These are phyloP conservation scores for Clanis bilineata DNA, from an alignment of 2,888 invertebrate species.

Conservation along the genomic window DNA sequence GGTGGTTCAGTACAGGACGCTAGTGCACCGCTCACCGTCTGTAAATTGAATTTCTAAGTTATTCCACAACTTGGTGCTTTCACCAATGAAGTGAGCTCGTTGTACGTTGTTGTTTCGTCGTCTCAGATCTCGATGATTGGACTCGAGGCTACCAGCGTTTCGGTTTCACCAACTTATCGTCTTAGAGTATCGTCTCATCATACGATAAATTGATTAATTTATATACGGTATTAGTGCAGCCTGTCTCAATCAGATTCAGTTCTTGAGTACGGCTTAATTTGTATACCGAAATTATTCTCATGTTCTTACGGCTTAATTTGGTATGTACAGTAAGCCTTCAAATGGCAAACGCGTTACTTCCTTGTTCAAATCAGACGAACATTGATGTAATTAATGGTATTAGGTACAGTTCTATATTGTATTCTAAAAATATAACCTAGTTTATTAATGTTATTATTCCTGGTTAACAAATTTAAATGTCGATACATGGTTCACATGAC, in stretches of 20 bases:
- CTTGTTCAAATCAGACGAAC: too few species aligned
- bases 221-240: background rate
- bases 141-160: conserved; percentile 35
- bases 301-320: background rate
- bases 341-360: too few species aligned
- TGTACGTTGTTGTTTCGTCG: conserved; percentile 62
- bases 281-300: background rate
- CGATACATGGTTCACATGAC: too few species aligned
- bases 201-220: background rate
- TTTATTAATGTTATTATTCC: too few species aligned
- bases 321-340: background rate
- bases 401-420: too few species aligned
- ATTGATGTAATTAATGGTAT: too few species aligned
- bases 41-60: conserved; percentile 77
- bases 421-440: too few species aligned
- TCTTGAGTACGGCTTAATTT: background rate
- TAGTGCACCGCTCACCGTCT: conserved; percentile 53
- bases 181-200: background rate
- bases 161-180: background rate
- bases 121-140: conserved; percentile 54
- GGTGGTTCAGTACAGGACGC: conserved; percentile 39
- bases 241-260: background rate
- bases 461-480: too few species aligned
- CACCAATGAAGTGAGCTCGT: conserved; percentile 70
- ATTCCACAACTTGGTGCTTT: conserved; percentile 67